Conservation (phyloP, 2,888 invertebrate species). For the Artemia sinica region DNA sequence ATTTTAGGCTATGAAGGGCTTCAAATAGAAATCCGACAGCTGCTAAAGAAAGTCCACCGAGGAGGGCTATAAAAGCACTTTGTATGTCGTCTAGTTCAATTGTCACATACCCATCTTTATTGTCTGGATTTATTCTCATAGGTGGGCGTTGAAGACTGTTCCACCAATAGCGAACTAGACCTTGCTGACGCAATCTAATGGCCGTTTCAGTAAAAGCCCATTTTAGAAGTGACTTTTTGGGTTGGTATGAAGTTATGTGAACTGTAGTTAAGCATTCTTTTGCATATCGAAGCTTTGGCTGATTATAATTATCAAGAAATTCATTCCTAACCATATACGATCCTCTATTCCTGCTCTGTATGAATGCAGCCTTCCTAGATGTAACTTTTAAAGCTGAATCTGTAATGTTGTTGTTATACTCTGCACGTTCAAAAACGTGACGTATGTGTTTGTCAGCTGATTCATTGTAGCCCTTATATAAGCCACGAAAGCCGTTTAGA, state of each 20-base stretch:
- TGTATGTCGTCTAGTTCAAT: neutral
- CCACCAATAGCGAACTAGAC: conserved; percentile 7
- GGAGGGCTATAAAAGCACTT: neutral
- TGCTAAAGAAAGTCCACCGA: neutral
- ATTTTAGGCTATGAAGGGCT: neutral
- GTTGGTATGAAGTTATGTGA: conserved; percentile 1
- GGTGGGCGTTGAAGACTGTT: neutral
- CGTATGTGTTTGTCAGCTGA: conserved; percentile 6
- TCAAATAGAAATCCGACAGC: neutral
- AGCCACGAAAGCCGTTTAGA: neutral
- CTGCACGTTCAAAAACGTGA: neutral
- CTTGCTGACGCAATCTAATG: neutral
- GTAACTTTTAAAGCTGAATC: neutral
- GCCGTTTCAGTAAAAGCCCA: neutral
- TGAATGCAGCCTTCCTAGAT: neutral
- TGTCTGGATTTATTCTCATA: neutral
- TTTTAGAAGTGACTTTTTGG: neutral
- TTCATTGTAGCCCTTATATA: neutral
- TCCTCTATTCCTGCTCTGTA: conserved; percentile 3
- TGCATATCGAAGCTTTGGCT: neutral
- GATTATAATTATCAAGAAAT: neutral
- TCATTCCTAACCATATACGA: neutral
- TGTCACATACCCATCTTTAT: neutral
- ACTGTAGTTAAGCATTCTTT: conserved; percentile 8
- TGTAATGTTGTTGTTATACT: conserved; percentile 1